These are phyloP conservation scores for Plecotus auritus DNA, from an alignment of 2,113 vertebrate genomes.

Conservation along the genomic window DNA sequence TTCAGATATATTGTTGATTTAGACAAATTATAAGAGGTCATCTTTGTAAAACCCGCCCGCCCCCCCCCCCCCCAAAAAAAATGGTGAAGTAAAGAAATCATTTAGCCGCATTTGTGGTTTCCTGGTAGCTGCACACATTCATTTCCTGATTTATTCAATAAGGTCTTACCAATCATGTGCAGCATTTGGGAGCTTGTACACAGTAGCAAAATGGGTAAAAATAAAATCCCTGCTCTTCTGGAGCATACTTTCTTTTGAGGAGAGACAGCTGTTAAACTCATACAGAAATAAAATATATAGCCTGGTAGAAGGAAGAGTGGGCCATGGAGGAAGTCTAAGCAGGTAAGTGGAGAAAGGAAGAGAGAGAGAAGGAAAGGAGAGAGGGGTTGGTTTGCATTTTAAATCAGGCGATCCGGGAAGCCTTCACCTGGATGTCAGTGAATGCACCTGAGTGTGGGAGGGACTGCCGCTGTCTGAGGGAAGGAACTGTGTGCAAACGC, in stretches of 20 bases:
- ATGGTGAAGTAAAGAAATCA: background rate
- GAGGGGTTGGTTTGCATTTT: background rate
- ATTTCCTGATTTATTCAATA: background rate
- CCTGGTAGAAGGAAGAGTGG: background rate
- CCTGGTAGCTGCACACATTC: background rate
- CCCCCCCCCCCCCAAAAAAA: no score
- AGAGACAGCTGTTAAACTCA: background rate
- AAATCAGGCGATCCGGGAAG: background rate
- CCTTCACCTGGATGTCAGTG: background rate
- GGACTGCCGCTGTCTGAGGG: background rate
- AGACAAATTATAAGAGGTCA: background rate
- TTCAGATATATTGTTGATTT: background rate
- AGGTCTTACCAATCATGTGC: background rate
- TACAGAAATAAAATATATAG: background rate
- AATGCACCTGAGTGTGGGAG: background rate
- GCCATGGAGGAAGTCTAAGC: background rate
- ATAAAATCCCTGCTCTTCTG: background rate
- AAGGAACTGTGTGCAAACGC: background rate
- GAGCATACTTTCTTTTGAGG: background rate
- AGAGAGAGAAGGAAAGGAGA: background rate
- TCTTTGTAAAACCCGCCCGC: background rate
- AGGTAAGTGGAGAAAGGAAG: background rate
- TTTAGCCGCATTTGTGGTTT: background rate
- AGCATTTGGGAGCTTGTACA: background rate
- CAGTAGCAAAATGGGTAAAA: background rate